These are phyloP conservation scores for Lasioglossum vierecki DNA, from an alignment of 2,888 invertebrate species.

Conservation along the genomic window DNA sequence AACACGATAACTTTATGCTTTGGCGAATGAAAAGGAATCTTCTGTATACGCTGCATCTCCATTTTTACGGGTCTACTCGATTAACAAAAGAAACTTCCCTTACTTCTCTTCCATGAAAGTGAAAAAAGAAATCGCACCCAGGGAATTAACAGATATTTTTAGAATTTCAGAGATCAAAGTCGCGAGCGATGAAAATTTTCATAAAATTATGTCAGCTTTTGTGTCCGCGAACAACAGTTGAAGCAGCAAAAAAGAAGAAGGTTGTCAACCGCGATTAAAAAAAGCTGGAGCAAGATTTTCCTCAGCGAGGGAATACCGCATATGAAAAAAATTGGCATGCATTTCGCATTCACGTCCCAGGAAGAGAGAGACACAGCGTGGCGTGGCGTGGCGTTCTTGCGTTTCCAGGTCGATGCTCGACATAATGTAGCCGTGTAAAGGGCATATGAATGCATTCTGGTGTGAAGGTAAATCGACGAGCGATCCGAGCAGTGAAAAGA, in stretches of 20 bases:
- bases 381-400: constrained; percentile 18
- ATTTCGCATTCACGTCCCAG: constrained; percentile 16
- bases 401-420: constrained; percentile 55
- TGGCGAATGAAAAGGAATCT: background rate
- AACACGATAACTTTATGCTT: background rate
- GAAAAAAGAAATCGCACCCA: background rate
- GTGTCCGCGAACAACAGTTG: background rate
- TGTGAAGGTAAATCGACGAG: constrained; percentile 50
- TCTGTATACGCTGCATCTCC: background rate
- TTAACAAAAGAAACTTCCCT: background rate
- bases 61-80: background rate
- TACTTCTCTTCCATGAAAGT: background rate
- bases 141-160: background rate
- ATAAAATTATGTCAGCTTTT: background rate
- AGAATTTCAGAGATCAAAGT: background rate
- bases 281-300: background rate
- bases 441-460: constrained; percentile 40
- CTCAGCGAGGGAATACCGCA: constrained; percentile 11
- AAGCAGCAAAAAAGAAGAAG: background rate
- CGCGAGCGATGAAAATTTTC: background rate
- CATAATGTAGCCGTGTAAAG: constrained; percentile 46
- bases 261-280: constrained; percentile 7
- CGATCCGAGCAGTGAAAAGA: constrained; percentile 9
- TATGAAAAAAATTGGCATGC: constrained; percentile 43
- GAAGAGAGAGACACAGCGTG: constrained; percentile 6